Evolutionary conservation across 2,888 invertebrate genomes (phyloP).

Genomic region (Hofmannophila pseudospretella): DNA sequence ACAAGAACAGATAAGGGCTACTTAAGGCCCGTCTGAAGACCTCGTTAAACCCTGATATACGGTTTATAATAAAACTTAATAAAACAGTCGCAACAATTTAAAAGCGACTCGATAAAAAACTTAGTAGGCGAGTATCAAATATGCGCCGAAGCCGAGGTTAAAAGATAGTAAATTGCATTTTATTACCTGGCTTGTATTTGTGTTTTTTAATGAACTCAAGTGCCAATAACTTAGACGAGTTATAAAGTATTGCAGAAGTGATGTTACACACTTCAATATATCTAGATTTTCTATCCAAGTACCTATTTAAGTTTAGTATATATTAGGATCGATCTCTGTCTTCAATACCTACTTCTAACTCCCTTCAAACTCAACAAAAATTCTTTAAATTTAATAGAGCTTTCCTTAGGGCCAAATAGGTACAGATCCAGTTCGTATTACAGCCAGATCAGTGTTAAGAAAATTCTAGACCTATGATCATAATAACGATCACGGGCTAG

Average conservation of each 20-base stretch:
- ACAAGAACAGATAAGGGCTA: slow-evolving; percentile 65
- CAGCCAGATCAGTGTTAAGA: too few species aligned
- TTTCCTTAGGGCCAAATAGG: too few species aligned
- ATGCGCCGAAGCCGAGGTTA: slow-evolving; percentile 32
- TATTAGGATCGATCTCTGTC: too few species aligned
- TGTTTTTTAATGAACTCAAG: slow-evolving; percentile 26
- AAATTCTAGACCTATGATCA: too few species aligned
- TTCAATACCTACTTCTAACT: too few species aligned
- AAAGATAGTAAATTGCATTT: slow-evolving; percentile 69
- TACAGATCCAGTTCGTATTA: too few species aligned
- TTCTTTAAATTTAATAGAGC: too few species aligned
- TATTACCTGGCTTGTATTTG: slow-evolving; percentile 47
- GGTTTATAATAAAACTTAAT: slow-evolving; percentile 70
- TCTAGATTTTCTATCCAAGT: too few species aligned
- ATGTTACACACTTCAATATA: too few species aligned
- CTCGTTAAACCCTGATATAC: slow-evolving; percentile 74
- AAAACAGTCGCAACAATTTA: slow-evolving; percentile 75
- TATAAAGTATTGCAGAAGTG: neutral
- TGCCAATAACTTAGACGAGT: slow-evolving; percentile 2
- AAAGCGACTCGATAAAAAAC: slow-evolving; percentile 68
- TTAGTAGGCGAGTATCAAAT: slow-evolving; percentile 61
- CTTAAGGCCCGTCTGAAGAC: slow-evolving; percentile 50
- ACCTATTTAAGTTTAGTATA: too few species aligned
- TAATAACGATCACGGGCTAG: too few species aligned
- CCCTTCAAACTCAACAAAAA: too few species aligned